Conservation (phyloP, 2,888 invertebrate species). For the Papilio elwesi region DNA sequence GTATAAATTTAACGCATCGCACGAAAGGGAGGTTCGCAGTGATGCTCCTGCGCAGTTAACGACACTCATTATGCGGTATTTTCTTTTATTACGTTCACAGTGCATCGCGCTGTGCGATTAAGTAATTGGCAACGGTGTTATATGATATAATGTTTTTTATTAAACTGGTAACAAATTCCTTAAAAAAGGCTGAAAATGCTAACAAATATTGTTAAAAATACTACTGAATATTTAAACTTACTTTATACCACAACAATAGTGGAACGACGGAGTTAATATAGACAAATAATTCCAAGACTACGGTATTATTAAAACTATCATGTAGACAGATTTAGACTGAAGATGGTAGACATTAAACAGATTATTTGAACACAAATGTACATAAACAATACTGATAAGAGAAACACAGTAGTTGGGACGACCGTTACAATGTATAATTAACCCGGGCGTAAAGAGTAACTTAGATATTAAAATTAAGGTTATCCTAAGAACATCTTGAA, state of each 20-base stretch:
- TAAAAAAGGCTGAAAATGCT: too few species aligned
- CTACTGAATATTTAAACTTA: too few species aligned
- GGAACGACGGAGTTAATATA: too few species aligned
- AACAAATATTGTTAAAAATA: too few species aligned
- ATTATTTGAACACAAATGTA: too few species aligned
- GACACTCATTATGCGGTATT: slow-evolving; percentile 49
- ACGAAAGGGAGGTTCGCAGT: slow-evolving; percentile 42
- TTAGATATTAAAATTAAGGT: slow-evolving; percentile 44
- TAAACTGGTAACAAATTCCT: not conserved
- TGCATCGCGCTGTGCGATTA: slow-evolving; percentile 20
- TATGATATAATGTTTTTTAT: not conserved
- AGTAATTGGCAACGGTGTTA: slow-evolving; percentile 7
- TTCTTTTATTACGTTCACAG: slow-evolving; percentile 42
- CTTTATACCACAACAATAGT: too few species aligned
- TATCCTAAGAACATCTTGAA: slow-evolving; percentile 44
- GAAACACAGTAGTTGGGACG: too few species aligned
- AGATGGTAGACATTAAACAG: not conserved
- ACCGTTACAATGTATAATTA: not conserved
- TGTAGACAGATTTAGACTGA: too few species aligned
- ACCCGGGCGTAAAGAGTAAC: not conserved
- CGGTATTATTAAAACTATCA: too few species aligned
- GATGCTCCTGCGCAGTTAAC: slow-evolving; percentile 30
- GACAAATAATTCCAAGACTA: too few species aligned
- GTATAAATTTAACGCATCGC: slow-evolving; percentile 60
- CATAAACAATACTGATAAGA: too few species aligned